phyloP scores from a whole-genome alignment of 1,140 invertebrate genomes.

The Atta cephalotes region DNA sequence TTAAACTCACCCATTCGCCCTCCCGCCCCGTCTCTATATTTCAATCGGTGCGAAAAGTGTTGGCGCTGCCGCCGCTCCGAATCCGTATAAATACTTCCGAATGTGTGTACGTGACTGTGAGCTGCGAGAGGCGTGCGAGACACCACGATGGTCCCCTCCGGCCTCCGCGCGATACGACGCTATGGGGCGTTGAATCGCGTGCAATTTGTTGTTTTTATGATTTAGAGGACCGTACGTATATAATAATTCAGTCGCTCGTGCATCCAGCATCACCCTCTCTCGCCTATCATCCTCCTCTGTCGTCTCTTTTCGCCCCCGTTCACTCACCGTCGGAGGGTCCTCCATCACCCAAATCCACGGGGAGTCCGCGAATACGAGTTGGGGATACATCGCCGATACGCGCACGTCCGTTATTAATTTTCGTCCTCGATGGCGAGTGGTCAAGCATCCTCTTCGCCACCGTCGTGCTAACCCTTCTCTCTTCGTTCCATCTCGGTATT shows the following conservation, averaged over 20 bases:
- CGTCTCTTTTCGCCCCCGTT: conserved; percentile 25
- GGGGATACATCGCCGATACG: conserved; percentile 71
- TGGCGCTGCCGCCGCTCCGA: conserved; percentile 48
- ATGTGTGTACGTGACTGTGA: not conserved
- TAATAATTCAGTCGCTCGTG: conserved; percentile 80
- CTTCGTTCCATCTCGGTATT: conserved; percentile 25
- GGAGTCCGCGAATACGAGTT: conserved; percentile 69
- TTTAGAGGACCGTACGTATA: conserved; percentile 78
- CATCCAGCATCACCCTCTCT: conserved; percentile 54
- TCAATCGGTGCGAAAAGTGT: conserved; percentile 80
- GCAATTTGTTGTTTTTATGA: conserved; percentile 83
- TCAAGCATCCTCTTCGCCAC: conserved; percentile 60
- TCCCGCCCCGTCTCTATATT: conserved; percentile 75
- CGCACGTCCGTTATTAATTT: conserved; percentile 79
- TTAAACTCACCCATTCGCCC: conserved; percentile 69
- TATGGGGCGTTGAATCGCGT: conserved; percentile 55
- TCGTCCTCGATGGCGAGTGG: conserved; percentile 62
- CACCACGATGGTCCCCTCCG: not conserved
- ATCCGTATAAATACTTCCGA: conserved; percentile 37
- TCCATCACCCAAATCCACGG: conserved; percentile 78
- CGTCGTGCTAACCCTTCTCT: conserved; percentile 4
- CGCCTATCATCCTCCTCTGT: conserved; percentile 1
- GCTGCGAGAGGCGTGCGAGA: not conserved
- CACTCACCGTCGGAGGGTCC: conserved; percentile 46
- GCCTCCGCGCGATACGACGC: not conserved